phyloP scores from a whole-genome alignment of 2,888 invertebrate genomes.

The Steromphala cineraria region DNA sequence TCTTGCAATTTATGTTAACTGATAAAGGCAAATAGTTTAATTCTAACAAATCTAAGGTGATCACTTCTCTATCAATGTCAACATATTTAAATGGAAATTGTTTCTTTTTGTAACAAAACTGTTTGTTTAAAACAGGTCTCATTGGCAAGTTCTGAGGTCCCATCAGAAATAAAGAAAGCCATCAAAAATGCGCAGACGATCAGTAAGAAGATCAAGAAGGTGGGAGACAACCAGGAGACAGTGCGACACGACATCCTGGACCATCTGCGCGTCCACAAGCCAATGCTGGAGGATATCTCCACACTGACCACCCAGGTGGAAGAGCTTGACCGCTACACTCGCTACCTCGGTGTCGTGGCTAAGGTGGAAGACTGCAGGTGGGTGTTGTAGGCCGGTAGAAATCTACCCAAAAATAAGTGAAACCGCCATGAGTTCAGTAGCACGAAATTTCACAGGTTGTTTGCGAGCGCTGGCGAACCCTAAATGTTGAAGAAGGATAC shows the following conservation, averaged over 20 bases:
- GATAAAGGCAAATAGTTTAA: too few relatives aligned
- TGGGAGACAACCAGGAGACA: constrained; percentile 55
- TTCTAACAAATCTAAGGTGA: too few relatives aligned
- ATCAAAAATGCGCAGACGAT: constrained; percentile 61
- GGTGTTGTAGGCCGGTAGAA: too few relatives aligned
- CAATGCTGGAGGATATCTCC: constrained; percentile 56
- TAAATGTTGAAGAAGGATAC: too few relatives aligned
- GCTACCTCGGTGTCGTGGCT: constrained; percentile 63
- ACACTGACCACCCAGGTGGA: constrained; percentile 57
- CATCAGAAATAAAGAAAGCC: constrained; percentile 65
- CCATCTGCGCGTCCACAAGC: constrained; percentile 49
- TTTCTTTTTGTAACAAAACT: too few relatives aligned
- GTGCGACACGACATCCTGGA: constrained; percentile 59
- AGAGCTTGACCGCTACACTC: constrained; percentile 63
- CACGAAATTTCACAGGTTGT: too few relatives aligned
- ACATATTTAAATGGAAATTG: too few relatives aligned
- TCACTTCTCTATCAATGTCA: too few relatives aligned
- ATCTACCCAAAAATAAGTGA: too few relatives aligned
- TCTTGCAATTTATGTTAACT: too few relatives aligned
- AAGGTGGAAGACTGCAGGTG: constrained; percentile 71
- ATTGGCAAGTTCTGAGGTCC: constrained; percentile 66
- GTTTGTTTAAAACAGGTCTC: constrained; percentile 54
- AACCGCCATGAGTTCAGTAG: too few relatives aligned
- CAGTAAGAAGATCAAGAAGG: constrained; percentile 42
- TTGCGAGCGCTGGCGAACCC: too few relatives aligned